Base-by-base conservation (phyloP, 2,797 vertebrate genomes). In the Sebastes trivittatus region DNA sequence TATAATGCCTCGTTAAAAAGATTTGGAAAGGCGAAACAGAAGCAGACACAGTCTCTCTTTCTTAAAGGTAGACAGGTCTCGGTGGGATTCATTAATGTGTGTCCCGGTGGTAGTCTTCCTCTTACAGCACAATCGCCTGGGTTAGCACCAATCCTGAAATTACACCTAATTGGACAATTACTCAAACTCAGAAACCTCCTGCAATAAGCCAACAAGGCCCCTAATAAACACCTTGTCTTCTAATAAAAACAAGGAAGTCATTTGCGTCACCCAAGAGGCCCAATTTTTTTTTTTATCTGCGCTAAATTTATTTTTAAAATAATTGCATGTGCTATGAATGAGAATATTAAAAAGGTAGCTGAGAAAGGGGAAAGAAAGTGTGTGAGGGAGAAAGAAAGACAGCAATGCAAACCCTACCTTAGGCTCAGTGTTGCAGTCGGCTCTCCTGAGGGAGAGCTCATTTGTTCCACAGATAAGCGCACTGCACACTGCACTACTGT, bases 161-260 rank as follows among this genome's bases (percentile, higher is more conserved):
- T 99, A 99, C 97, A 97, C 96, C 98, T 98, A 99, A 99, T 99
- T 99, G 98, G 98, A 98, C 98, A 98, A 99, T 99, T 99, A 99
- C 98, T 99, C 98, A 99, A 98, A 98, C 97, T 97, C 97, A 97
- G 98, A 98, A 98, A 98, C 96, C 95, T 96, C 96, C 96, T 96
- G 95, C 95, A 96, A 96, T 97, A 98, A 98, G 98, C 95, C 97
- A 97, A 97, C 97, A 96, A 96, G 97, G 96, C 96, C 96, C 96
- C 97, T 98, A 98, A 98, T 98, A 99, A 98, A 98, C 97, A 98
- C 97, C 97, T 97, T 97, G 97, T 98, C 97, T 97, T 96, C 96
- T 98, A 97, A 97, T 97, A 98, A 98, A 98, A 98, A 98, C 97
- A 97, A 97, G 96, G 95, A 97, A 97, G 97, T 98, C 96, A 95